These are phyloP conservation scores for Barnardius zonarius DNA, from an alignment of 2,113 vertebrate genomes.

Conservation along the genomic window DNA sequence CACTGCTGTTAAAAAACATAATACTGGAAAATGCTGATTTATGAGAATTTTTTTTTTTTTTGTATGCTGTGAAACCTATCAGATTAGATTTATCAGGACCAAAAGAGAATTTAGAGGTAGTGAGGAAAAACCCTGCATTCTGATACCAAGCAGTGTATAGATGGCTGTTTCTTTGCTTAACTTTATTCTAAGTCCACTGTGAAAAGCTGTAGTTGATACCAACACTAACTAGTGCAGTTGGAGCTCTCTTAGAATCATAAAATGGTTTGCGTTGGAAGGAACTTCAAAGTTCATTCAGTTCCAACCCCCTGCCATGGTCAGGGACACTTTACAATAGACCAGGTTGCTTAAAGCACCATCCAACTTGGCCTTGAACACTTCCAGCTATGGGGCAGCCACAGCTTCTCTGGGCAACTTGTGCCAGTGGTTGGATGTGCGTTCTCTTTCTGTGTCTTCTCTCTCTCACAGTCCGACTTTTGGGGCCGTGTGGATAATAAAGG, in stretches of 20 bases:
- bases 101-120: not conserved
- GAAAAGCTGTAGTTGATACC: not conserved
- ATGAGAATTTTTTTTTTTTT: not conserved
- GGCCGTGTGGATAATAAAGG: not conserved
- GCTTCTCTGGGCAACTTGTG: not conserved
- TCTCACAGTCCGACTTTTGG: not conserved
- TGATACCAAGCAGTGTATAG: not conserved
- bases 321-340: not conserved
- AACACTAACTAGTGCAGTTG: not conserved
- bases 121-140: not conserved
- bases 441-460: not conserved
- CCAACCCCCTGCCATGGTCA: not conserved
- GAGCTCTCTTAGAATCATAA: not conserved
- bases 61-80: not conserved
- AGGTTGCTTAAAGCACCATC: not conserved
- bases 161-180: not conserved
- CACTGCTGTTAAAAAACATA: not conserved
- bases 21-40: not conserved
- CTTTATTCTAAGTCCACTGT: not conserved
- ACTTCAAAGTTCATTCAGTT: not conserved
- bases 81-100: not conserved
- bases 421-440: not conserved
- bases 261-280: not conserved
- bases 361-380: not conserved
- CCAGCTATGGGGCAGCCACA: not conserved